phyloP scores from a whole-genome alignment of 30 jellyfish, hydroid and myxozoan genomes.

The Chrysaora quinquecirrha region DNA sequence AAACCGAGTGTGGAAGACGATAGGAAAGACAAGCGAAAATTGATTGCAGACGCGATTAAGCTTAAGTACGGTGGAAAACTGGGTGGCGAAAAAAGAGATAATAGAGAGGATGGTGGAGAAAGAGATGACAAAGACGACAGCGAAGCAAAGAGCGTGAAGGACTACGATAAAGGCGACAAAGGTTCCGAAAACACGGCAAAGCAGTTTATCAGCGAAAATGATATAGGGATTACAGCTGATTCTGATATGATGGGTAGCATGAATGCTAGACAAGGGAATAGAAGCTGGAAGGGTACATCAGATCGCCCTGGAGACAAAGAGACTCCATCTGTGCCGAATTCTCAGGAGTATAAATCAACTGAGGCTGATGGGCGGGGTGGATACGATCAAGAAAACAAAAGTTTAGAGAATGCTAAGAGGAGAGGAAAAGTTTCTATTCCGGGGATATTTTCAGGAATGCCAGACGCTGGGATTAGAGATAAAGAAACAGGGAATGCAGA shows the following conservation, averaged over 20 bases:
- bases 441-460: background rate
- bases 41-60: slow-evolving; percentile 48
- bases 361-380: background rate
- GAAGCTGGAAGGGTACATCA: background rate
- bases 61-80: slow-evolving; percentile 21
- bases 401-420: background rate
- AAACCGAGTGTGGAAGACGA: slow-evolving; percentile 9
- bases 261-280: background rate
- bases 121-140: too few relatives aligned
- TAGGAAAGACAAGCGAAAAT: slow-evolving; percentile 5
- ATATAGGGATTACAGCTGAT: background rate
- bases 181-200: background rate
- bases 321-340: too few relatives aligned
- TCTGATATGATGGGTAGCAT: background rate
- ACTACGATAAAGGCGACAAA: too few relatives aligned
- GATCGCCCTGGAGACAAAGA: too few relatives aligned
- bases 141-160: background rate
- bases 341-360: background rate
- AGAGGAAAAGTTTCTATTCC: slow-evolving; percentile 6
- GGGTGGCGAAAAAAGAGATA: background rate
- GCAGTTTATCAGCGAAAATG: too few relatives aligned
- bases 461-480: too few relatives aligned
- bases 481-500: too few relatives aligned
- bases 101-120: background rate
- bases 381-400: background rate